Evolutionary conservation across 2,797 vertebrate species (phyloP).

Genomic region (Pangasius djambal): DNA sequence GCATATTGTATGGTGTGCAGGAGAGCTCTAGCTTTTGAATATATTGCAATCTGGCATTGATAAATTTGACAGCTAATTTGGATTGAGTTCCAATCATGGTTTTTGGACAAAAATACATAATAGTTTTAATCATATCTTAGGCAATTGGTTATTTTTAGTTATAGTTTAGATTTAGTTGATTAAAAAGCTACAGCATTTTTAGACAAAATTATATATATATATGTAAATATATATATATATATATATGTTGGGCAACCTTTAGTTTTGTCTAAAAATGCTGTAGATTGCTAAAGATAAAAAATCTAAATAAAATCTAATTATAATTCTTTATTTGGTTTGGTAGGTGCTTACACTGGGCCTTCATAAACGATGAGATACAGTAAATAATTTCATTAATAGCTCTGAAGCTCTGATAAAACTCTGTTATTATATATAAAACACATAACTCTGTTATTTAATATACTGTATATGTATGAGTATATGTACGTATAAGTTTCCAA

Average conservation of each 20-base stretch:
- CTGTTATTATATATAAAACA: too few relatives aligned
- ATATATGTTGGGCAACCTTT: too few relatives aligned
- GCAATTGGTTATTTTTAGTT: neutral
- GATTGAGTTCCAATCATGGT: neutral
- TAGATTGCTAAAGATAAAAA: too few relatives aligned
- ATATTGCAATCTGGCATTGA: neutral
- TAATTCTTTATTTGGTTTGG: too few relatives aligned
- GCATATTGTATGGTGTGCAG: neutral
- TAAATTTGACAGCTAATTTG: neutral
- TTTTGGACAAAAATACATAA: neutral
- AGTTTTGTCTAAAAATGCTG: too few relatives aligned
- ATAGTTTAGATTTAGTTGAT: neutral
- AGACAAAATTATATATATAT: too few relatives aligned
- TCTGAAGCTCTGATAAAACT: neutral
- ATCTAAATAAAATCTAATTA: too few relatives aligned
- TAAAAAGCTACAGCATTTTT: neutral
- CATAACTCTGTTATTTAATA: too few relatives aligned
- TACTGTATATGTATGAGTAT: too few relatives aligned
- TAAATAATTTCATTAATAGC: neutral
- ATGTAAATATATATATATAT: too few relatives aligned
- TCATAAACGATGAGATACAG: neutral
- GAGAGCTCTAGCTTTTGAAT: neutral
- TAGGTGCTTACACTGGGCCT: too few relatives aligned
- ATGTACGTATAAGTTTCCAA: neutral
- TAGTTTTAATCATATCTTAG: neutral